Base-by-base conservation (phyloP, 2,113 vertebrate species). In the Eurystomus gularis region DNA sequence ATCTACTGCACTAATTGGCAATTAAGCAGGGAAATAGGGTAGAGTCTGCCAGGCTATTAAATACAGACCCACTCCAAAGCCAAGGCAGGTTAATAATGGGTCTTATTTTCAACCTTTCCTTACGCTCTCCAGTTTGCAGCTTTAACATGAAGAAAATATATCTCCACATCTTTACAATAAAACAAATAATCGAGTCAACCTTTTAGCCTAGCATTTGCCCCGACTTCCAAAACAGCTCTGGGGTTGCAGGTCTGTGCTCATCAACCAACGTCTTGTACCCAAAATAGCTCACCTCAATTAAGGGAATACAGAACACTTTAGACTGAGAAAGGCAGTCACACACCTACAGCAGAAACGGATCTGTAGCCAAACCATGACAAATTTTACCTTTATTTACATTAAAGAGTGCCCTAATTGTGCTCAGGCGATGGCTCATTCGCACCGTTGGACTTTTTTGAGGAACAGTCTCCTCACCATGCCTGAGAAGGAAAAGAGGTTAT, bases 371-470 rank as follows among this genome's bases (percentile, higher is more conserved):
- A 71, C 55, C 62, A n/a, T 12, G 62, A 76, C 77, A 79, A 54
- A 68, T 20, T 65, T 82, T 52, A n/a, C 65, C 68, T 89, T 94
- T 96, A 69, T 79, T 95, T 79, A 94, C 61, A 81, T 75, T 35
- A 65, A 91, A 93, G 54, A 24, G 33, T 66, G 21, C 49, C 80
- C 68, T 81, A 46, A 54, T 35, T 64, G 46, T 81, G 88, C 86
- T 80, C 71, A 70, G 60, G 55, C 75, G 77, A 78, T 68, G 55
- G 69, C 75, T 95, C 35, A 54, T 33, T 83, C 60, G n/a, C 80
- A 60, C 60, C 29, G 58, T 1, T 90, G 91, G 69, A 73, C 64
- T 16, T 73, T 58, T 88, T 62, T 70, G 60, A 88, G 76, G 55
- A 55, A 62, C 37, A 82, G 44, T 90, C 64, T 46, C 79, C 64